phyloP scores from a whole-genome alignment of 2,797 vertebrate genomes.

The Acanthis flammea region DNA sequence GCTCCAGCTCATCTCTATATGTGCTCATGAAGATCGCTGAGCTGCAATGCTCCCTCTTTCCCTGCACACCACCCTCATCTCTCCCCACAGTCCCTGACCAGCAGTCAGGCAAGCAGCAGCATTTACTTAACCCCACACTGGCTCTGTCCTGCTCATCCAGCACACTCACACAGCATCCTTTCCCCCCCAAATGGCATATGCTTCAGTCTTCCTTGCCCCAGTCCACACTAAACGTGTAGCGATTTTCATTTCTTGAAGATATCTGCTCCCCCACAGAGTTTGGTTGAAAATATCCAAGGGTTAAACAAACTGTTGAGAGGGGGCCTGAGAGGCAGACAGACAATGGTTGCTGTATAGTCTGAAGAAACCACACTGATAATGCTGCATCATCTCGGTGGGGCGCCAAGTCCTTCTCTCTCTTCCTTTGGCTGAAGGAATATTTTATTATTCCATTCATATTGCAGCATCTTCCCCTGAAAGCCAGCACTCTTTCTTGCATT shows the following conservation, averaged over 20 bases:
- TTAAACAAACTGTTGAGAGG: neutral
- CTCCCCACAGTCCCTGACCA: neutral
- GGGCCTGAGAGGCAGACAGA: conserved; percentile 26
- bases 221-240: neutral
- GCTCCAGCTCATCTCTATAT: neutral
- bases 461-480: neutral
- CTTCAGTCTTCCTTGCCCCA: neutral
- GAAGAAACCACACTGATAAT: conserved; percentile 42
- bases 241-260: neutral
- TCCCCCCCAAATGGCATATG: neutral
- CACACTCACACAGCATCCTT: rapidly evolving
- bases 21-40: rapidly evolving
- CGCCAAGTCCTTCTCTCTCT: conserved; percentile 7
- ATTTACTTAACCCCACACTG: neutral
- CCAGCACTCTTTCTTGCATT: neutral
- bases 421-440: neutral
- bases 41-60: neutral
- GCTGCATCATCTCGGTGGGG: neutral
- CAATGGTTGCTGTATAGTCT: neutral
- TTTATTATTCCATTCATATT: conserved; percentile 3
- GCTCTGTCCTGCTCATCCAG: neutral
- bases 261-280: neutral
- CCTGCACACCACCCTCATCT: neutral
- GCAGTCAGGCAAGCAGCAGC: neutral
- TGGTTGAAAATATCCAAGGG: neutral